These are phyloP conservation scores for Acinonyx jubatus DNA, from an alignment of 2,113 vertebrate species.

Conservation along the genomic window DNA sequence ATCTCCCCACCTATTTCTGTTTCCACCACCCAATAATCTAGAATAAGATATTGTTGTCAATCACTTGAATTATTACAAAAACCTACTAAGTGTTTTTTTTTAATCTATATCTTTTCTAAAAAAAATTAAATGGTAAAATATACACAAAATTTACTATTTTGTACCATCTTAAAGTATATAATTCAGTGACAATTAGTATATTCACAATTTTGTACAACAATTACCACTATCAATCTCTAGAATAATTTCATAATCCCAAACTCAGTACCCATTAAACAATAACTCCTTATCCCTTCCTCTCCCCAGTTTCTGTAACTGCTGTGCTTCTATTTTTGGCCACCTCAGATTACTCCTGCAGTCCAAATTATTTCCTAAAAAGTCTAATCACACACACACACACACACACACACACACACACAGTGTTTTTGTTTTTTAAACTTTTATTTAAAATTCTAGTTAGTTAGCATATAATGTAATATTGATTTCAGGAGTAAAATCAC, in stretches of 20 bases:
- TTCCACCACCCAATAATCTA: background rate
- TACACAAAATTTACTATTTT: background rate
- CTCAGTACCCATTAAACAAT: background rate
- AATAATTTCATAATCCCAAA: background rate
- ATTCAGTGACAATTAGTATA: background rate
- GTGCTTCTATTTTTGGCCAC: background rate
- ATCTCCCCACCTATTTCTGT: background rate
- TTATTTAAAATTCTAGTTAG: too few relatives aligned
- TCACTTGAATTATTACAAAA: background rate
- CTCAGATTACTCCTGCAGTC: background rate
- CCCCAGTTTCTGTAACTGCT: background rate
- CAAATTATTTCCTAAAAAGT: background rate
- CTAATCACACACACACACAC: rapidly evolving
- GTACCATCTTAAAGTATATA: background rate
- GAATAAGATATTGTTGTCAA: background rate
- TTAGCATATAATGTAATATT: too few relatives aligned
- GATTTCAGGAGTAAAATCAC: too few relatives aligned
- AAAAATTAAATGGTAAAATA: background rate
- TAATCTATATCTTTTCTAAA: background rate
- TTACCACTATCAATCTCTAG: background rate
- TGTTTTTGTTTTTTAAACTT: too few relatives aligned
- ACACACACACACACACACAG: too few relatives aligned
- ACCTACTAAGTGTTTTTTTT: background rate
- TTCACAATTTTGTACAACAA: background rate
- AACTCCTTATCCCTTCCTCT: background rate